A percentile compares a stretch with the other conserved stretches of the same genome.
Conservation (phyloP, 2,888 invertebrate species). For the Nemotelus pantherinus region DNA sequence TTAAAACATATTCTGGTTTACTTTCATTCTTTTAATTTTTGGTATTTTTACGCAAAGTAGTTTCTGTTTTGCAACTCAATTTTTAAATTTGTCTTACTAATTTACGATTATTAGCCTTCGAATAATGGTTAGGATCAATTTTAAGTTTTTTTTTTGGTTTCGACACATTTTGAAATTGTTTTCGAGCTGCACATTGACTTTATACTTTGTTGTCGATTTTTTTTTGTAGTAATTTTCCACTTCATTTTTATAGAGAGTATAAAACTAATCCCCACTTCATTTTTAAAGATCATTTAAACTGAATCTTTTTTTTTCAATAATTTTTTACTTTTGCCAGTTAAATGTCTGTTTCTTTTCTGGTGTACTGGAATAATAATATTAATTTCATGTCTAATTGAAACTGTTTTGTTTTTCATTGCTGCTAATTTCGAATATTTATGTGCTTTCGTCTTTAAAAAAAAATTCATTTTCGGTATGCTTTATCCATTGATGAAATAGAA, state of each 20-base stretch:
- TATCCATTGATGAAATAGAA: neutral
- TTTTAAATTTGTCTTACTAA: neutral
- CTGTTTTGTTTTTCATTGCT: conserved; percentile 19
- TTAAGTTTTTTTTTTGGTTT: conserved; percentile 41
- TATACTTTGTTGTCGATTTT: neutral
- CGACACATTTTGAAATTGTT: conserved; percentile 19
- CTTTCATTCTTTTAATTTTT: conserved; percentile 11
- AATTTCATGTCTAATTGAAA: conserved; percentile 37
- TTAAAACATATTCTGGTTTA: conserved; percentile 22
- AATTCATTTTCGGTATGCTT: conserved; percentile 24
- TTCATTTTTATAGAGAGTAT: conserved; percentile 51
- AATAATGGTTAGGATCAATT: conserved; percentile 23
- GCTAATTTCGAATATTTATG: conserved; percentile 43
- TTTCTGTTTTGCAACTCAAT: neutral
- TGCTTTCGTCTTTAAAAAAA: conserved; percentile 2
- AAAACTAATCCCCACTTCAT: conserved; percentile 50
- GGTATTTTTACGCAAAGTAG: neutral
- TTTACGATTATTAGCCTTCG: neutral
- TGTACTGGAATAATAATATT: neutral
- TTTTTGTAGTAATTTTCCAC: too few species aligned
- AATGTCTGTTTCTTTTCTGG: too few species aligned
- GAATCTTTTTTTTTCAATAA: too few species aligned
- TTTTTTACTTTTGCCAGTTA: too few species aligned
- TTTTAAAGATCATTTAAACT: conserved; percentile 18
- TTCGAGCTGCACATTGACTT: conserved; percentile 26